Base-by-base conservation (phyloP, 64 coral and sea anemone genomes). In the Acropora tenuis region DNA sequence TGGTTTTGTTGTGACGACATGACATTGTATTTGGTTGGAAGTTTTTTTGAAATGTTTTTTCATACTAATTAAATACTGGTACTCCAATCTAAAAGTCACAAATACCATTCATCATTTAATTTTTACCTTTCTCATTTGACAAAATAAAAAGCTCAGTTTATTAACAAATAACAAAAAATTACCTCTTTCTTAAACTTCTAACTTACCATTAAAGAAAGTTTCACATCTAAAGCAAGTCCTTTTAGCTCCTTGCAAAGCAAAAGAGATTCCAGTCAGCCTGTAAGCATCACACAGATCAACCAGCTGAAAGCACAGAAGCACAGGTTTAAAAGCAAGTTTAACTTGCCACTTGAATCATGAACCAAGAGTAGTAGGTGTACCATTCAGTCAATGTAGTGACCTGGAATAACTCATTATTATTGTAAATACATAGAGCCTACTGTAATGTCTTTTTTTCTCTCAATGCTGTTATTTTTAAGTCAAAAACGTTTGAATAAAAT, bases 171-270 rank as follows among this genome's bases (percentile, higher is more conserved):
- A 55, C 52, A 55, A 55, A 55, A 55, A 30, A 55, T 55, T 55
- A 55, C 52, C 52, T 55, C 52, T 55, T 55, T 63, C 60, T 13
- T 63, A 10, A 63, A 63, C 60, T 58, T 20, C 30, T 5, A 65
- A 93, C 92, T 90, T 94, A 94, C 92, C 72, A 47, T 90, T 67
- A 83, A 89, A 94, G 75, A 94, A 94, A 60, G 92, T 94, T 84
- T 90, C 92, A 68, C 79, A 94, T 69, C 87, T 80, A 90, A 90
- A 94, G 72, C 87, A 94, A 43, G 83, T 73, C 65, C 77, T 84
- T 77, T 75, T 78, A 3, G 92, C 58, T 78, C 89, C 72, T 90
- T 94, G 92, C n/a, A 86, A 94, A 8, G 88, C 87, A 68, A 94
- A 1, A 71, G 92, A 94, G 52, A 94, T 78, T 10, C 92, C 92